Evolutionary conservation across 2,113 vertebrate species (phyloP).

Genomic region (Ceyx melanurus): DNA sequence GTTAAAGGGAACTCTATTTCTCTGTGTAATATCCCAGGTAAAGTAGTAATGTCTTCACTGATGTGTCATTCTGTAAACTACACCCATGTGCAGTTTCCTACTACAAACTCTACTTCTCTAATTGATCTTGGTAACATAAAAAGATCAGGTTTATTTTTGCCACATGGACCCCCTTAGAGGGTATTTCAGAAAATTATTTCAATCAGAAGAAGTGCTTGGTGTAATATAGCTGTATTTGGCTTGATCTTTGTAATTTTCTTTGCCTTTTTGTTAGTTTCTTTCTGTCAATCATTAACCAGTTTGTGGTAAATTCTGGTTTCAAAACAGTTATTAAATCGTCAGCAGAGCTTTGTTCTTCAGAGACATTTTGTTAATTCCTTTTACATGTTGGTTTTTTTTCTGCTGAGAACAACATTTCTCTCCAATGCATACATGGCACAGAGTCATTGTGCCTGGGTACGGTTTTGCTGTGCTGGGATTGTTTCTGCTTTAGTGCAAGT

Average conservation of each 20-base stretch:
- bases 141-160: not conserved
- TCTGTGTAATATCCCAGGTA: not conserved
- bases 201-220: not conserved
- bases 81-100: not conserved
- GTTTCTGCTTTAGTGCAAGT: not conserved
- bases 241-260: constrained; percentile 8
- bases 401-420: constrained; percentile 16
- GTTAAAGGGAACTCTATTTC: not conserved
- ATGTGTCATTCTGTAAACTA: not conserved
- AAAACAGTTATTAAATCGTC: constrained; percentile 2
- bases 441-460: not conserved
- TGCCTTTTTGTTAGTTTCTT: constrained; percentile 6
- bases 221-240: not conserved
- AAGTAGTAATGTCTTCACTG: not conserved
- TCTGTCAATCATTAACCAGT: not conserved
- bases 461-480: not conserved
- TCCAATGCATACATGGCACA: rapidly evolving
- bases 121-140: not conserved
- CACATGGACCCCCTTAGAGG: not conserved
- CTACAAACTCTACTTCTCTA: not conserved
- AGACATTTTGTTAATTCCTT: constrained; percentile 11
- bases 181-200: constrained; percentile 23
- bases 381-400: not conserved
- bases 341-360: constrained; percentile 22
- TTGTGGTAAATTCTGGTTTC: constrained; percentile 19